Base-by-base conservation (phyloP, 2,113 vertebrate genomes). In the Rhinogobius similis region DNA sequence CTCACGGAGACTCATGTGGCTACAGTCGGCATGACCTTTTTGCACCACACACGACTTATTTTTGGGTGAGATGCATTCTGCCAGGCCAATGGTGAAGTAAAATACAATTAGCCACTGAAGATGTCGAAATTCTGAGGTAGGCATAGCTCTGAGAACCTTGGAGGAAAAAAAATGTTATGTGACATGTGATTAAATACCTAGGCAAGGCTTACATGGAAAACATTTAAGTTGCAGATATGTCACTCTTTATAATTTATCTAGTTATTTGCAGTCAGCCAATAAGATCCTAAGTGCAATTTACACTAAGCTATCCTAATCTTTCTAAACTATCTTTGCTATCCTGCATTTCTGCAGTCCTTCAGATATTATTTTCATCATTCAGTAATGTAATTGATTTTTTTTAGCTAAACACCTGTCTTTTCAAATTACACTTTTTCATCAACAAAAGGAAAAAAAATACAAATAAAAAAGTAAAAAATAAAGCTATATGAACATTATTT, bases 21-120 rank as follows among this genome's bases (percentile, higher is more conserved):
- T 96, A 82, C 98, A 99, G 88, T 98, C 96, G 1, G 96, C 98
- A 41, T 56, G 79, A 69, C 82, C 80, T 0, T 83, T 63, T 43
- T 43, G 77, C 46, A 97, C 86, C 0, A 1, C 44, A 79, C 98
- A 99, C 14, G 78, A 82, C 77, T 78, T 89, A 81, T 75, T 89
- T 18, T 50, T 62, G 10, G 24, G 53, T 0, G 67, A 7, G 12
- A 14, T 6, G 12, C 58, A 67, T 2, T 10, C 2, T 10, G 5
- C 10, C 0, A 7, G 36, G 20, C 62, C 68, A 41, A 23, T 36
- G 50, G 46, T 26, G 0, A 76, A 2, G 61, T 7, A 68, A 39
- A 50, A 11, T 36, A 81, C 0, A 29, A 89, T 66, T 65, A 66
- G 73, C 10, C 48, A 20, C 0, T 62, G 23, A 18, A 65, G 56